Percentiles rank a stretch among this genome's conserved stretches.
Evolutionary conservation across 1,140 invertebrate species (phyloP).

Genomic region (Drosophila funebris): DNA sequence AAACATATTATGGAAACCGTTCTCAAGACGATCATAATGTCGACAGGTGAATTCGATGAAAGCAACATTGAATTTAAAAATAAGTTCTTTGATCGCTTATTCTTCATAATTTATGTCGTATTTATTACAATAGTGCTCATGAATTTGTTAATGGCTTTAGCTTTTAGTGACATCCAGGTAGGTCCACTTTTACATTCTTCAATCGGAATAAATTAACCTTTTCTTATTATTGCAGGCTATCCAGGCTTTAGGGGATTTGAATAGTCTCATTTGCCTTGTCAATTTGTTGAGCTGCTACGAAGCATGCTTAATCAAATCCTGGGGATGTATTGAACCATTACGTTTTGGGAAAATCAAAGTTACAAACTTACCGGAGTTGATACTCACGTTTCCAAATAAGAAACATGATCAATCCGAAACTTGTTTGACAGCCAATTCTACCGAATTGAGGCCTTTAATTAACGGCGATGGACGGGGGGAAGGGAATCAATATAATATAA

Average conservation of each 20-base stretch:
- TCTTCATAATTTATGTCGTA: conserved; percentile 90
- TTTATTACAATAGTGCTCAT: conserved; percentile 90
- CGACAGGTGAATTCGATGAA: conserved; percentile 92
- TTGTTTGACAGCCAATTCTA: too few relatives aligned
- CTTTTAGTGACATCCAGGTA: conserved; percentile 89
- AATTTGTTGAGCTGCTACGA: conserved; percentile 89
- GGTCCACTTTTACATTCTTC: neutral
- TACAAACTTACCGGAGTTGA: neutral
- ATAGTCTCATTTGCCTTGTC: conserved; percentile 87
- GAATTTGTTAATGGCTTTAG: conserved; percentile 91
- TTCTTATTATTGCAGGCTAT: conserved; percentile 85
- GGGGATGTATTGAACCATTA: neutral
- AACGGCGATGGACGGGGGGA: too few relatives aligned
- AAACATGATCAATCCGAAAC: neutral
- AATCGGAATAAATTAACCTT: neutral
- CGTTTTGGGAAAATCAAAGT: neutral
- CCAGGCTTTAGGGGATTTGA: conserved; percentile 88
- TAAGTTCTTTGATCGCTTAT: conserved; percentile 86
- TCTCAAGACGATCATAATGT: conserved; percentile 91
- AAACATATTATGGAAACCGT: conserved; percentile 85
- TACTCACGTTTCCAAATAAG: conserved; percentile 2
- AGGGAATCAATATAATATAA: neutral
- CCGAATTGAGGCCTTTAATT: neutral
- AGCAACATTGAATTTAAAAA: conserved; percentile 86
- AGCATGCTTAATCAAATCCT: neutral